Base-by-base conservation (phyloP, 2,888 invertebrate genomes). In the Lasioglossum oenotherae region DNA sequence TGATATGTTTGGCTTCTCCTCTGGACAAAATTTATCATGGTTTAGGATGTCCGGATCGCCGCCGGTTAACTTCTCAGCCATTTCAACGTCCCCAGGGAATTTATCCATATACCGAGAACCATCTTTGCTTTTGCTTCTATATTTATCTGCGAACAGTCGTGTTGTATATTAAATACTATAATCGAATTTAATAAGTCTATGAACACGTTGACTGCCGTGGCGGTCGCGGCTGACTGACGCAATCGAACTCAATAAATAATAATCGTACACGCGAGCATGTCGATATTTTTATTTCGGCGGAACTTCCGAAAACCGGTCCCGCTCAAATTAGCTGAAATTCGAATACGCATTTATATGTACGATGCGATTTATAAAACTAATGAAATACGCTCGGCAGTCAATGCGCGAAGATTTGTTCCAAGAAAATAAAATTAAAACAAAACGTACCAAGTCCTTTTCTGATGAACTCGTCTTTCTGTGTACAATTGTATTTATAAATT, bases 391-490 rank as follows among this genome's bases (percentile, higher is more conserved):
- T 53, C 3, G n/a, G 57, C 57, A 57, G 23, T 23, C 53, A 23
- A 53, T 19, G 3, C 12, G 12, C 12, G 1, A n/a, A 57, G 12
- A 57, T 12, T 57, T n/a, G 12, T 57, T 1, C 12, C 12, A 57
- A 57, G n/a, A 3, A 12, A 57, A 23, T 19, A 73, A n/a, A 72
- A 67, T 80, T 38, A 23, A n/a, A 72, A 35, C 76, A 4, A 46
- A 88, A 96, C 97, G 96, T 96, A 98, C 98, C 97, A 93, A 98
- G 96, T 92, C 98, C 98, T 95, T 98, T 97, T 92, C 96, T 97
- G 91, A 98, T 98, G 93, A 98, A 98, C 90, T 98, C 98, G 95
- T 96, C 96, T 95, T 98, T 98, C 89, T 96, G 97, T 53, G 96
- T 96, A 94, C 98, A 98, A 92, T 98, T 97, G 95, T 98, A 98